Percentiles rank a stretch among this genome's conserved stretches.
Evolutionary conservation across 2,113 vertebrate species (phyloP).

Genomic region (Eulemur rufifrons): DNA sequence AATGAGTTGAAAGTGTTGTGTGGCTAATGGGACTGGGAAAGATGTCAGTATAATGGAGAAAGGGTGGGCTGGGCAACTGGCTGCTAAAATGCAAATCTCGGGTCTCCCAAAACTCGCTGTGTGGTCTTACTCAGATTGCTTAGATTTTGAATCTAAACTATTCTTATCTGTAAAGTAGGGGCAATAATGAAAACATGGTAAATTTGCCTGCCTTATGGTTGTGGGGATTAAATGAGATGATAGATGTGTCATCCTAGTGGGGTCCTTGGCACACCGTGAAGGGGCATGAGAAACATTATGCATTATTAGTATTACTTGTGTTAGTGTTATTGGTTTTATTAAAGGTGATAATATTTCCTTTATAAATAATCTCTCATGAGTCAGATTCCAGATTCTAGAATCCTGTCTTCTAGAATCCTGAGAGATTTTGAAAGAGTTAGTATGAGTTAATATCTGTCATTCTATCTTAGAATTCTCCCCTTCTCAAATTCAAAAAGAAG

Average conservation of each 20-base stretch:
- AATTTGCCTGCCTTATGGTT: no score
- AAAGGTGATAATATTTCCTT: neutral
- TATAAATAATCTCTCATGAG: neutral
- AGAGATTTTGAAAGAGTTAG: neutral
- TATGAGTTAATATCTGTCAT: neutral
- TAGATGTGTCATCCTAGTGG: neutral
- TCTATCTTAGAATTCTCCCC: neutral
- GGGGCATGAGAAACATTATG: neutral
- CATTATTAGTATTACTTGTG: neutral
- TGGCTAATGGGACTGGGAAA: neutral
- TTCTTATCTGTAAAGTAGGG: neutral
- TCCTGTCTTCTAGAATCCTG: neutral
- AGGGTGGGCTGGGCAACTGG: neutral
- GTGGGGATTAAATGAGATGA: neutral
- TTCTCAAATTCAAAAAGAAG: neutral
- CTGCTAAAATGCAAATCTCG: no score
- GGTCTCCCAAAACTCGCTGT: neutral
- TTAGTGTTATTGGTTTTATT: neutral
- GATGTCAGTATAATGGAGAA: neutral
- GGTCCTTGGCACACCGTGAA: neutral
- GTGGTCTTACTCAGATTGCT: neutral
- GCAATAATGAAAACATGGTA: neutral
- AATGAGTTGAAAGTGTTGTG: slow-evolving; percentile 35
- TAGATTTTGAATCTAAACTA: neutral
- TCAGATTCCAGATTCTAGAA: neutral